phyloP scores from a whole-genome alignment of 2,113 vertebrate species.

The Dipodomys merriami region DNA sequence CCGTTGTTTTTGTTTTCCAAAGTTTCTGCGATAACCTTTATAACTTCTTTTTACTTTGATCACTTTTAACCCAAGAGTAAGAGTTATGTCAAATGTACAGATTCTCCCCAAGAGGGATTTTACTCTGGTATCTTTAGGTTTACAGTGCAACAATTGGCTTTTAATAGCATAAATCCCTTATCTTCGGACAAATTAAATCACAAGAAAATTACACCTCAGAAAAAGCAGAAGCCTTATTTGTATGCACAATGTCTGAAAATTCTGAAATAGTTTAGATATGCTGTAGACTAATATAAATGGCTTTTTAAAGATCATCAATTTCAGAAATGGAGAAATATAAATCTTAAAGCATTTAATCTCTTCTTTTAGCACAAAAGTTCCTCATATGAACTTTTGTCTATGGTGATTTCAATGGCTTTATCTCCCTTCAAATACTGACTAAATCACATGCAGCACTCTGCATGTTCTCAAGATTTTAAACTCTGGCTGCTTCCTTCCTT shows the following conservation, averaged over 20 bases:
- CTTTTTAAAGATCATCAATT: neutral
- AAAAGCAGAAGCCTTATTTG: neutral
- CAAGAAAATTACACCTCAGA: constrained; percentile 23
- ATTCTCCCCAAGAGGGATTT: neutral
- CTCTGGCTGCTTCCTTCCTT: no score
- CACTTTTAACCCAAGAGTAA: neutral
- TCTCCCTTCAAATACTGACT: neutral
- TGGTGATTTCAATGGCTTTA: neutral
- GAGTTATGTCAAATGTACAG: neutral
- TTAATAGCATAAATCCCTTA: neutral
- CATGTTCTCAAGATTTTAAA: neutral
- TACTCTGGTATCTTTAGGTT: neutral
- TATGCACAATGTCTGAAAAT: constrained; percentile 11
- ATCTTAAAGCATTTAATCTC: neutral
- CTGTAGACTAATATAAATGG: neutral
- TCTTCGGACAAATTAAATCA: constrained; percentile 36
- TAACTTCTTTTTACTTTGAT: neutral
- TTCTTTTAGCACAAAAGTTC: neutral
- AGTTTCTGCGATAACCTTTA: neutral
- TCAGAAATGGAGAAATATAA: neutral
- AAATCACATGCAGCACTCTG: no score
- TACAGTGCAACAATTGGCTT: neutral
- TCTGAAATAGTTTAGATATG: neutral
- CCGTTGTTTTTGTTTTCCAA: neutral
- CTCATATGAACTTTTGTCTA: neutral